Conservation (phyloP, 2,797 vertebrate genomes). For the Paguma larvata region DNA sequence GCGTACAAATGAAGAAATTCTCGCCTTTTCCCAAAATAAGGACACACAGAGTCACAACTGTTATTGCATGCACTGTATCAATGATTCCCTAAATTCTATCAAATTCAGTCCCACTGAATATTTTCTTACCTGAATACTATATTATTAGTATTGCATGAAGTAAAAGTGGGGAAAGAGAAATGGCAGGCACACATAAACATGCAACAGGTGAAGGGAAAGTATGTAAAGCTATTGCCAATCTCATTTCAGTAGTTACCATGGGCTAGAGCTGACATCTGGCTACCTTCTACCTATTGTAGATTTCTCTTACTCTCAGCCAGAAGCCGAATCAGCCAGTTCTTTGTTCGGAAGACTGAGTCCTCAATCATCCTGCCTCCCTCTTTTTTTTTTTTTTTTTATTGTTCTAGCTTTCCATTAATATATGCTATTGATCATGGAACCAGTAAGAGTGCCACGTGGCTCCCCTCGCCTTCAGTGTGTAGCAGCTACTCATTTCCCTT, state of each 20-base stretch:
- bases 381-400: background rate
- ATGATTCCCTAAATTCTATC: background rate
- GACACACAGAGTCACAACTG: background rate
- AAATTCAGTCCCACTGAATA: background rate
- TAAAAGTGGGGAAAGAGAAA: background rate
- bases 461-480: background rate
- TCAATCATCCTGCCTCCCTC: background rate
- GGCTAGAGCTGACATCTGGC: background rate
- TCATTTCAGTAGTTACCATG: background rate
- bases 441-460: background rate
- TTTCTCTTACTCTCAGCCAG: background rate
- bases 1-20: background rate
- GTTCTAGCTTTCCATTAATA: background rate
- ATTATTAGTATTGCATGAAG: background rate
- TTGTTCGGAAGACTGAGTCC: background rate
- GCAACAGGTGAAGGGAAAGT: background rate
- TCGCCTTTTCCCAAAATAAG: conserved; percentile 10
- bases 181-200: background rate
- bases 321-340: background rate
- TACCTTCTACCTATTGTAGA: background rate
- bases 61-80: background rate
- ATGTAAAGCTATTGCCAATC: background rate
- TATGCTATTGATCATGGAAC: background rate
- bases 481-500: background rate
- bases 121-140: background rate